Base-by-base conservation (phyloP, 2,888 invertebrate genomes). In the Anagyrus pseudococci region DNA sequence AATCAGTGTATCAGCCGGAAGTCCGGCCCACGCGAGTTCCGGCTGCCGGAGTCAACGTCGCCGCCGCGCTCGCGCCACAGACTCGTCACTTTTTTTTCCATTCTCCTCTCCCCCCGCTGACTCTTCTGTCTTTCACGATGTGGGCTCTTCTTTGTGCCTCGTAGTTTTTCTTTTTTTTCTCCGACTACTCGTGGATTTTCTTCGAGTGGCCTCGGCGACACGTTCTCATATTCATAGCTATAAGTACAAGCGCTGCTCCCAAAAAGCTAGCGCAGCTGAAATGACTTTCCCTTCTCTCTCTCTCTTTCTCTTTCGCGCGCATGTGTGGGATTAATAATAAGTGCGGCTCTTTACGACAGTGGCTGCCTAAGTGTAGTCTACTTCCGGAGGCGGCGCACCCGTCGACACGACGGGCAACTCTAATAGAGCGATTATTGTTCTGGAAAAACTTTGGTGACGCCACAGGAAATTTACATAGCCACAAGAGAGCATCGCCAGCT, bases 21-120 rank as follows among this genome's bases (percentile, higher is more conserved):
- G 79, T 80, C 79, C 80, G 78, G 78, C 80, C 80, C 77, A 80
- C 80, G 77, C 77, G 76, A 76, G 80, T 79, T 80, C 80, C 80
- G 78, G 79, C n/a, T n/a, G n/a, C n/a, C n/a, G n/a, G n/a, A n/a
- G n/a, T n/a, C n/a, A n/a, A n/a, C n/a, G n/a, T n/a, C n/a, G n/a
- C n/a, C n/a, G n/a, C 68, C 71, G 20, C 53, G 41, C 29, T 15
- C 22, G 26, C 26, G 26, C n/a, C 17, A 22, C 4, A 19, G 23
- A 47, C 49, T 52, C 56, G 46, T 58, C 58, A 33, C 43, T 48
- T 13, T 10, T 40, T 29, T 50, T 19, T 52, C 26, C 41, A 25
- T 25, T 44, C 47, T 53, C 59, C 15, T 20, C 2, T 23, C 41
- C 13, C 19, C 15, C n/a, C 17, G 3, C 26, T 17, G 17, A 13